Evolutionary conservation across 2,888 invertebrate genomes (phyloP).

Genomic region (Papilio gigon): DNA sequence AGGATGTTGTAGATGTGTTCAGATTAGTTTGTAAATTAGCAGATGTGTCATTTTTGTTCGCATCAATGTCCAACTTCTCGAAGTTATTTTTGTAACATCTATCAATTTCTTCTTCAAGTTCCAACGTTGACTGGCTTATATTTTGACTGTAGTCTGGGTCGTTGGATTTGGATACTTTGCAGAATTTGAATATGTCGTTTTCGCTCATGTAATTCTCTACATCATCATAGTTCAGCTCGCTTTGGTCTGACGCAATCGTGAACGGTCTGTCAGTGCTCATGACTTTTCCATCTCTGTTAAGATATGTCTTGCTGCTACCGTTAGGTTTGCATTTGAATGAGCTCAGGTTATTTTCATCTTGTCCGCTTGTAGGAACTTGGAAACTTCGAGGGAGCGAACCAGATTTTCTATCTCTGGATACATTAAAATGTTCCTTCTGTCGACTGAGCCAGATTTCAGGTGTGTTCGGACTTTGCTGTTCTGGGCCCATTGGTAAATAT

Average conservation of each 20-base stretch:
- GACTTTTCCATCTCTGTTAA: constrained; percentile 84
- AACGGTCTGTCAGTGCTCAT: constrained; percentile 85
- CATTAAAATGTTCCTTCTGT: constrained; percentile 86
- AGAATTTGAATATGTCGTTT: constrained; percentile 73
- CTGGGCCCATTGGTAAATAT: constrained; percentile 74
- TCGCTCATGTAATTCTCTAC: constrained; percentile 83
- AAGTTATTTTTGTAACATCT: constrained; percentile 79
- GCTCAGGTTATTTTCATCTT: constrained; percentile 70
- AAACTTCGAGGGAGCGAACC: constrained; percentile 91
- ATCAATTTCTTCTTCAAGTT: constrained; percentile 78
- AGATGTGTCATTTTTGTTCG: constrained; percentile 67
- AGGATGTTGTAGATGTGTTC: constrained; percentile 79
- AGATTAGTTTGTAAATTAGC: constrained; percentile 73
- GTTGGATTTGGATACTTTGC: constrained; percentile 62
- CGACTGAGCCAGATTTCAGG: constrained; percentile 88
- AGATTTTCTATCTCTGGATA: constrained; percentile 85
- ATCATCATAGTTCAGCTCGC: constrained; percentile 86
- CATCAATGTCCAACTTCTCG: constrained; percentile 65
- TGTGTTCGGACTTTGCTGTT: constrained; percentile 82
- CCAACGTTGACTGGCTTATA: constrained; percentile 77
- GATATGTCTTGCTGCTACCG: constrained; percentile 76
- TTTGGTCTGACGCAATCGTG: constrained; percentile 88
- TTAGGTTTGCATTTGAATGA: constrained; percentile 75
- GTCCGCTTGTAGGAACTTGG: constrained; percentile 83
- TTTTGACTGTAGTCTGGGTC: constrained; percentile 67